Base-by-base conservation (phyloP, 2,888 invertebrate species). In the Apodemia zela region DNA sequence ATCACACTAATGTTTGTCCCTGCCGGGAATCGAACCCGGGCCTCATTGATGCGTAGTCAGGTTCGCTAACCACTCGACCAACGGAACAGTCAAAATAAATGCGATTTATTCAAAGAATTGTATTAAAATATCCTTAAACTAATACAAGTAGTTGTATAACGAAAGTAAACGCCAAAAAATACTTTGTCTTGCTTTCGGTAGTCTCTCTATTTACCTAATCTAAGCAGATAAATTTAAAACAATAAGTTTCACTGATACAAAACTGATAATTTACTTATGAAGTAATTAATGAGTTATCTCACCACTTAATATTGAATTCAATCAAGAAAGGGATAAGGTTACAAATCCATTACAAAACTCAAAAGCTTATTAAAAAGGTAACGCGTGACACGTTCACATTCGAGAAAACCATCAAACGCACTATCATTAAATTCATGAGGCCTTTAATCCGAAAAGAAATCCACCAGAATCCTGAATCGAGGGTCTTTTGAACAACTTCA, bases 341-440 rank as follows among this genome's bases (percentile, higher is more conserved):
- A 15, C 21, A 54, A 54, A 29, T 54, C 54, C 29, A 54, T 54
- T 54, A 54, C 54, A 13, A 51, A 54, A 25, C 54, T 54, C 15
- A 60, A 47, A 60, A 61, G 60, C 75, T 76, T 73, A 78, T 78
- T 78, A 76, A 78, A 84, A 81, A 72, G 73, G 75, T 75, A 76
- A 76, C 81, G 80, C 81, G 85, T 80, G 83, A 81, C 83, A 77
- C 80, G 84, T 84, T 84, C 81, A 76, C 76, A 72, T 71, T 71
- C 69, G 76, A 80, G 85, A 85, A 82, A 81, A 79, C 81, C 80
- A 81, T 72, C 78, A 67, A 75, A 80, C 78, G 80, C 84, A 89
- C 89, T 90, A 89, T 89, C 90, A 90, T 91, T 89, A 90, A 85
- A 89, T 87, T 88, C 91, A 89, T 83, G 84, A 85, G 87, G 85